phyloP scores from a whole-genome alignment of 2,797 vertebrate genomes.

The Antennarius maculatus region DNA sequence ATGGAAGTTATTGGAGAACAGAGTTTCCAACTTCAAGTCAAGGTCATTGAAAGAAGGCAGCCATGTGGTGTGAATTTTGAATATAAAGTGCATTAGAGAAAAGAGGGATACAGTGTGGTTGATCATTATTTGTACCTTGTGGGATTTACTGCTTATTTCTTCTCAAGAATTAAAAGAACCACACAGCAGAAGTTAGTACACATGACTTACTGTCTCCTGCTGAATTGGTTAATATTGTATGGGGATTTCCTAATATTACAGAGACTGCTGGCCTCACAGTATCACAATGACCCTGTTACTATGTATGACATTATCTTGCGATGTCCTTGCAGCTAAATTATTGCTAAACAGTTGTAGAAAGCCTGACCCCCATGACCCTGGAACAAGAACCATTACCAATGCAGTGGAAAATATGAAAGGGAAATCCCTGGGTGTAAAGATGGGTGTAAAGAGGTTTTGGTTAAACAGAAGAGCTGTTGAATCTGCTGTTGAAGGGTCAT shows the following conservation, averaged over 20 bases:
- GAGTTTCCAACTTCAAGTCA: conserved; percentile 47
- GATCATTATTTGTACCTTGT: conserved; percentile 9
- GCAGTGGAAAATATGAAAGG: conserved; percentile 1
- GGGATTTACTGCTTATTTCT: conserved; percentile 46
- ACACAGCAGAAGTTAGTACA: conserved; percentile 41
- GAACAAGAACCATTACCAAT: conserved; percentile 11
- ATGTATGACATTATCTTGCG: conserved; percentile 19
- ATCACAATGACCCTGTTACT: conserved; percentile 17
- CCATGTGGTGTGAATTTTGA: conserved; percentile 13
- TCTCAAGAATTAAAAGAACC: conserved; percentile 18
- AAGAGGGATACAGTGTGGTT: conserved; percentile 23
- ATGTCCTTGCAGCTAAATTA: conserved; percentile 12
- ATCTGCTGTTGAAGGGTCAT: background rate
- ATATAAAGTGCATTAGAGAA: conserved; percentile 44
- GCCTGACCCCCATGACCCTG: no score
- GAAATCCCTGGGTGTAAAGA: conserved; percentile 18
- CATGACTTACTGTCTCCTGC: conserved; percentile 35
- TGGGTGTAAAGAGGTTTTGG: conserved; percentile 35
- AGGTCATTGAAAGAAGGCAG: conserved; percentile 46
- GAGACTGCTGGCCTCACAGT: conserved; percentile 1
- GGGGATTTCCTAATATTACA: conserved; percentile 56
- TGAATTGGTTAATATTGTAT: conserved; percentile 18
- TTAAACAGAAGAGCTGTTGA: background rate
- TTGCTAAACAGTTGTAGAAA: background rate
- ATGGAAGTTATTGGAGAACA: conserved; percentile 23